Evolutionary conservation across 2,113 vertebrate genomes (phyloP).

Genomic region (Pedionomus torquatus): DNA sequence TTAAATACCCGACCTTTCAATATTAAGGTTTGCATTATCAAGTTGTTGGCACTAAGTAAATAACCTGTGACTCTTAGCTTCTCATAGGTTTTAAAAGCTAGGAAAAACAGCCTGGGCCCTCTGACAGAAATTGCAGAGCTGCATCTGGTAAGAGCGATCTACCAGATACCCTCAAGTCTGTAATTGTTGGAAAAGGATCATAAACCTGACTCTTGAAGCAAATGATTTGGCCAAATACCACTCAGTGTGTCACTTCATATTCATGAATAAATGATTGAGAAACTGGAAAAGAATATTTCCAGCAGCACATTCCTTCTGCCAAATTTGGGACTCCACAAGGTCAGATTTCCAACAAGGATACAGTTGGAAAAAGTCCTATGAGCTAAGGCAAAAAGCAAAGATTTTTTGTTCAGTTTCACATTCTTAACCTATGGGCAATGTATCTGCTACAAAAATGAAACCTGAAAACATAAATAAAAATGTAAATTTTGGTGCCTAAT

Average conservation of each 20-base stretch:
- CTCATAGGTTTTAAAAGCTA: neutral
- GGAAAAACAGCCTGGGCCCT: neutral
- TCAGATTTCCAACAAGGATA: neutral
- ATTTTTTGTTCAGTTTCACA: neutral
- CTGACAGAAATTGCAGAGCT: neutral
- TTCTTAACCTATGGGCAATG: neutral
- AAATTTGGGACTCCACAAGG: neutral
- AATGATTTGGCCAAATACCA: neutral
- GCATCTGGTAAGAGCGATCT: neutral
- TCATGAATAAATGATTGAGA: neutral
- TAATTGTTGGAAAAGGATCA: neutral
- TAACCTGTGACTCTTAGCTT: neutral
- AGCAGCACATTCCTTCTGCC: neutral
- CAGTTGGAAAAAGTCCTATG: neutral
- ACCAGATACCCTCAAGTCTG: neutral
- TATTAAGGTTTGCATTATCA: neutral
- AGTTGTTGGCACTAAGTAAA: neutral
- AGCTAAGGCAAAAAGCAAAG: neutral
- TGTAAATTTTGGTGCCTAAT: neutral
- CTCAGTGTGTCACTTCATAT: neutral
- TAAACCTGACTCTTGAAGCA: neutral
- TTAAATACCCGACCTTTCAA: conserved; percentile 37
- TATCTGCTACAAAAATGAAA: neutral
- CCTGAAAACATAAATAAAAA: neutral
- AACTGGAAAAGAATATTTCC: neutral